phyloP scores from a whole-genome alignment of 2,797 vertebrate genomes.

The Trachops cirrhosus region DNA sequence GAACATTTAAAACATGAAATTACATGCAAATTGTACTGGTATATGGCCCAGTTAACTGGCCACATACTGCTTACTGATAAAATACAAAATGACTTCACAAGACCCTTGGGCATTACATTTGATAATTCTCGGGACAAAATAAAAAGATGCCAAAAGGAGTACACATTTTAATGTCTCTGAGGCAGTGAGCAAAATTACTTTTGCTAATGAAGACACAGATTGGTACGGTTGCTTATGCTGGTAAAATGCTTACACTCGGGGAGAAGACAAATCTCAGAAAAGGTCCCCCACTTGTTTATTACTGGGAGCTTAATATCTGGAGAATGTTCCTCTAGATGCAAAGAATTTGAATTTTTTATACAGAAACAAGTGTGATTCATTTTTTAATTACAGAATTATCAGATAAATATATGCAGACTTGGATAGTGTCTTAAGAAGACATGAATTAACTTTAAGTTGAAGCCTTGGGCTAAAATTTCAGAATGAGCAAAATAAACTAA shows the following conservation, averaged over 20 bases:
- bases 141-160: background rate
- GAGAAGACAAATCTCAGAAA: constrained; percentile 50
- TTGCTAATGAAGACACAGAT: constrained; percentile 30
- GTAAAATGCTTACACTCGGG: background rate
- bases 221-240: background rate
- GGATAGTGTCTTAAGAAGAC: background rate
- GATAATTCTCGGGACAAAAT: background rate
- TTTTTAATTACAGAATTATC: constrained; percentile 6
- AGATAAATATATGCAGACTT: background rate
- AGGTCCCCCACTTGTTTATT: background rate
- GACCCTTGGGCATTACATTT: background rate
- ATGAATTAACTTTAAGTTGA: constrained; percentile 22
- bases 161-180: background rate
- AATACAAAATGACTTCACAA: constrained; percentile 41
- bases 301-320: background rate
- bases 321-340: background rate
- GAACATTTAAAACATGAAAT: constrained; percentile 67
- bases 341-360: background rate
- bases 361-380: background rate
- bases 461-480: background rate
- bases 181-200: background rate
- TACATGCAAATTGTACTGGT: constrained; percentile 31
- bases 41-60: constrained; percentile 51
- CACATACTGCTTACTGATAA: constrained; percentile 14
- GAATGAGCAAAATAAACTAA: background rate